phyloP scores from a whole-genome alignment of 1,140 invertebrate species.

The Pseudomyrmex cubaensis region DNA sequence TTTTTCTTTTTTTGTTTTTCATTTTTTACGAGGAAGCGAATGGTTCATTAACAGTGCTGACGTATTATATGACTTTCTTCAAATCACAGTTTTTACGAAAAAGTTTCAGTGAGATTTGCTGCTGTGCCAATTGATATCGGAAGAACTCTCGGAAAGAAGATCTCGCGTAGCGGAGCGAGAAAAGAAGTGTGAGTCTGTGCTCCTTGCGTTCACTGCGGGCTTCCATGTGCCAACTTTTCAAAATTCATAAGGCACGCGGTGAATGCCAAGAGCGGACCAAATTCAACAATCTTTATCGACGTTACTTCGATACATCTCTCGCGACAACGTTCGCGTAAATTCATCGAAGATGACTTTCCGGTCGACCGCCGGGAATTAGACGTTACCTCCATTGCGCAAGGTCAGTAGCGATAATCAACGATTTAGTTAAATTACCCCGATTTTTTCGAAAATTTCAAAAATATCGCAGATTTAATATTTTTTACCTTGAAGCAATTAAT shows the following conservation, averaged over 20 bases:
- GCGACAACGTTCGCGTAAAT: not conserved
- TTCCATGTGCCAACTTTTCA: constrained; percentile 91
- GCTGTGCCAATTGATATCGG: not conserved
- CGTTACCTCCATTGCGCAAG: constrained; percentile 45
- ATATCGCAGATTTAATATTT: too few species aligned
- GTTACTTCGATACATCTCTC: not conserved
- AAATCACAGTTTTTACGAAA: not conserved
- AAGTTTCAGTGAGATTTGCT: constrained; percentile 12
- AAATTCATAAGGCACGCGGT: constrained; percentile 97
- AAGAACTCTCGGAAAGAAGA: not conserved
- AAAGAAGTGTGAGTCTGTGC: constrained; percentile 84
- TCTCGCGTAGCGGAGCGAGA: not conserved
- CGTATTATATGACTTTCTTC: constrained; percentile 11
- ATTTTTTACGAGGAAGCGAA: not conserved
- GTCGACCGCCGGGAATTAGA: not conserved
- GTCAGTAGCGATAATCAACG: constrained; percentile 58
- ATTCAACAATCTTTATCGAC: constrained; percentile 81
- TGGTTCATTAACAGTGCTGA: constrained; percentile 24
- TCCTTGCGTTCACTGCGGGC: constrained; percentile 96
- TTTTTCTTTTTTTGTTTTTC: not conserved
- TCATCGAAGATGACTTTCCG: not conserved
- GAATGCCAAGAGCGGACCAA: constrained; percentile 97
- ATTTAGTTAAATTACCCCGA: not conserved
- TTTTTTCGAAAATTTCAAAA: not conserved
- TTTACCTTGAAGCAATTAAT: too few species aligned